phyloP scores from a whole-genome alignment of 2,797 vertebrate genomes.

The Anguilla pacifica region DNA sequence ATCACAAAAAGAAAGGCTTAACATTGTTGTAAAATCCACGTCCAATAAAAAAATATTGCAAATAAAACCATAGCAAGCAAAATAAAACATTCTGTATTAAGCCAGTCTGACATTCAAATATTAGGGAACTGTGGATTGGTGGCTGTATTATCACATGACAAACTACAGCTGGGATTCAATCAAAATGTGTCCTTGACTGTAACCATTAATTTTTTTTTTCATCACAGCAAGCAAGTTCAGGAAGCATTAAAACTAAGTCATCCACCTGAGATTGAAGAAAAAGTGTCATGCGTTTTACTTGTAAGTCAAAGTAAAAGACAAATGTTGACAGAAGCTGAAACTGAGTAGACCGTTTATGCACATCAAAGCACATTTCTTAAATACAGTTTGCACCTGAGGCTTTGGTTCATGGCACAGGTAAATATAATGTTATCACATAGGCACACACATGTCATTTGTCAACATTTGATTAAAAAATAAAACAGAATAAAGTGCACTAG shows the following conservation, averaged over 20 bases:
- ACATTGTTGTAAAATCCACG: neutral
- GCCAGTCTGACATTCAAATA: neutral
- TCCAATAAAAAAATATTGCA: neutral
- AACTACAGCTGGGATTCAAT: neutral
- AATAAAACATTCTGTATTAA: neutral
- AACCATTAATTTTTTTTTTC: no score
- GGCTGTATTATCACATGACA: neutral
- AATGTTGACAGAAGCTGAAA: neutral
- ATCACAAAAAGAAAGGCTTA: neutral
- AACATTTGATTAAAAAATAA: neutral
- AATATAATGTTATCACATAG: neutral
- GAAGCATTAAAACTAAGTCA: neutral
- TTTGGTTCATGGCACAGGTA: neutral
- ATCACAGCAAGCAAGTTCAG: neutral
- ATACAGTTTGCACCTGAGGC: neutral
- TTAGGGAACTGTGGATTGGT: neutral
- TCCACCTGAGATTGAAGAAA: neutral
- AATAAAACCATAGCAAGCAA: conserved; percentile 2
- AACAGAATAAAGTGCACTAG: neutral
- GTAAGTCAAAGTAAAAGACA: neutral
- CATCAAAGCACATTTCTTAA: neutral
- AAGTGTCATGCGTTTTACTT: no score
- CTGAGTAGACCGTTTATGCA: neutral
- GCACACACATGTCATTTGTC: neutral
- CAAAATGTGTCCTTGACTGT: neutral